Evolutionary conservation across 92 coral and sea anemone genomes (phyloP).

Genomic region (Muricea muricata): DNA sequence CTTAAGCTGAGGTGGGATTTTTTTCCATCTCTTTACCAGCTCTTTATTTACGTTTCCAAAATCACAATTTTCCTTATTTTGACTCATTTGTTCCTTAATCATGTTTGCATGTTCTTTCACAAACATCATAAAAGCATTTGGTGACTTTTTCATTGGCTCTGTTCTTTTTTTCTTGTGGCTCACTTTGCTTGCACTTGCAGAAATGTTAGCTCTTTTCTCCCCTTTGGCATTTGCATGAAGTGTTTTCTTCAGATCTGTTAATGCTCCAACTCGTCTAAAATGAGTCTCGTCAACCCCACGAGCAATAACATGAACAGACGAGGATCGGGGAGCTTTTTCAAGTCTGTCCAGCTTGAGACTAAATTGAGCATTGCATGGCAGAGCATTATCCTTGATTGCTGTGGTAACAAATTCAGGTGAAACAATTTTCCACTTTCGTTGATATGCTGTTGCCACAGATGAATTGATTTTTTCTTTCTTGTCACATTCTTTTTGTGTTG

Average conservation of each 20-base stretch:
- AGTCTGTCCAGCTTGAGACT: not conserved
- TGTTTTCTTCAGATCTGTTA: slow-evolving; percentile 25
- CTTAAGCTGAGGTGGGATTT: not conserved
- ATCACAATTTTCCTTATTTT: too few species aligned
- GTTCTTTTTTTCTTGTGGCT: slow-evolving; percentile 17
- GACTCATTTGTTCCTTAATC: not conserved
- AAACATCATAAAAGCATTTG: slow-evolving; percentile 12
- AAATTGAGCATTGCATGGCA: not conserved
- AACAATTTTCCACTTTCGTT: slow-evolving; percentile 14
- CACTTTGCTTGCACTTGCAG: not conserved
- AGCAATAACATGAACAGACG: slow-evolving; percentile 10
- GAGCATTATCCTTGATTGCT: not conserved
- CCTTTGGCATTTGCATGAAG: slow-evolving; percentile 15
- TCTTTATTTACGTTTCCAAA: slow-evolving; percentile 12
- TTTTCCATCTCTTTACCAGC: not conserved
- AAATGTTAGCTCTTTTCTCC: not conserved
- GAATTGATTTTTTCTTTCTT: slow-evolving; percentile 20
- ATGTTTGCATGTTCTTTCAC: slow-evolving; percentile 5
- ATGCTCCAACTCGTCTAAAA: slow-evolving; percentile 19
- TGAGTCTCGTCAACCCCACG: slow-evolving; percentile 9
- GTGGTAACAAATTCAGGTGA: slow-evolving; percentile 9
- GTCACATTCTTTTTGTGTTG: slow-evolving; percentile 24
- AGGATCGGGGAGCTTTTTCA: slow-evolving; percentile 7
- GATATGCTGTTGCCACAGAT: slow-evolving; percentile 10
- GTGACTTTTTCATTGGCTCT: slow-evolving; percentile 8